These are phyloP conservation scores for Formicarius rufipectus DNA, from an alignment of 2,113 vertebrate genomes.

Conservation along the genomic window DNA sequence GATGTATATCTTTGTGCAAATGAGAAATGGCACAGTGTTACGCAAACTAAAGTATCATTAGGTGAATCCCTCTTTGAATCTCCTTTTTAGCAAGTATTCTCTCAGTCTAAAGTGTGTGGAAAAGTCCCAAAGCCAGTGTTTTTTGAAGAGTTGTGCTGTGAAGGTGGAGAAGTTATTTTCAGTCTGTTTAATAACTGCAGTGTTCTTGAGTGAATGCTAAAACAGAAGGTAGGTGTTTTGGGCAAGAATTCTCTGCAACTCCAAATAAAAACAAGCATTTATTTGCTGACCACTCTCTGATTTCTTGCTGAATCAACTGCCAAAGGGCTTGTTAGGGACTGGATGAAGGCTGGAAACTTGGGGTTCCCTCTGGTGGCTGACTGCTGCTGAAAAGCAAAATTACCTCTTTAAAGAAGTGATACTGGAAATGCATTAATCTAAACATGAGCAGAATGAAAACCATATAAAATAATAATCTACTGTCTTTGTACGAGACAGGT, in stretches of 20 bases:
- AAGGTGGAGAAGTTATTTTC: background rate
- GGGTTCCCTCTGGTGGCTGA: conserved; percentile 47
- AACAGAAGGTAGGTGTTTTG: background rate
- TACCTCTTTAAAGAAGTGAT: background rate
- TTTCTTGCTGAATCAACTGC: background rate
- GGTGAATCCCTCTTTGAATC: background rate
- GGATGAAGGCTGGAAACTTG: background rate
- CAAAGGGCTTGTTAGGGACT: background rate
- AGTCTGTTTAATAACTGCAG: background rate
- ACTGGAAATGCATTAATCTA: background rate
- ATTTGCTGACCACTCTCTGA: background rate
- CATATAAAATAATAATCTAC: background rate
- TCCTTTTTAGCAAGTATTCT: background rate
- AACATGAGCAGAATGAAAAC: background rate
- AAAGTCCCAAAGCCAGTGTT: background rate
- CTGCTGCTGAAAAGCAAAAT: background rate
- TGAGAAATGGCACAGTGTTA: background rate
- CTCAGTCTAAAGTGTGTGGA: background rate
- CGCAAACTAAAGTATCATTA: background rate
- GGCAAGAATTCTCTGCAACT: background rate
- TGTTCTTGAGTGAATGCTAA: background rate
- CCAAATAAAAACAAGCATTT: background rate
- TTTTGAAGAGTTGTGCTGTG: background rate
- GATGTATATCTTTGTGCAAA: background rate
- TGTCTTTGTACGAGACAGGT: background rate